phyloP scores from a whole-genome alignment of 1,140 invertebrate genomes.

The Drosophila setifemur region DNA sequence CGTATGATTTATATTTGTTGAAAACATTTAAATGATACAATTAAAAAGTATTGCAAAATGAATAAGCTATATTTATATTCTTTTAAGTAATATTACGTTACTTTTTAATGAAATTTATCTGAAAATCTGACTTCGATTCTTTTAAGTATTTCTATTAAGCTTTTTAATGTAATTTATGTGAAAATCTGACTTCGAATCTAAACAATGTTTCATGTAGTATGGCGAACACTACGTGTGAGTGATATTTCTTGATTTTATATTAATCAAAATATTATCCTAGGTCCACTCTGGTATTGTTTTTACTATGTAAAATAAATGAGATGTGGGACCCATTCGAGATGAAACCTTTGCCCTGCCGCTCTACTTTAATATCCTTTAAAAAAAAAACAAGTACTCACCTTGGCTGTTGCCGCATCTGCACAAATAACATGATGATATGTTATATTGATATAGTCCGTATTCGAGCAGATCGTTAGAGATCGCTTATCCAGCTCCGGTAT shows the following conservation, averaged over 20 bases:
- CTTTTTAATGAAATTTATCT: no score
- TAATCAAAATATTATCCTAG: background rate
- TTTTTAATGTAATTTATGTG: no score
- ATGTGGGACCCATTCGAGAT: background rate
- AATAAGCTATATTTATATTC: no score
- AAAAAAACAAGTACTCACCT: conserved; percentile 85
- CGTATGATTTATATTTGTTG: no score
- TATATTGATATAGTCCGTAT: conserved; percentile 99
- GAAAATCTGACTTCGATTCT: no score
- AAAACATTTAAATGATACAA: no score
- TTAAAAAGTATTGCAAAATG: no score
- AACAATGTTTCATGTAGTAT: background rate
- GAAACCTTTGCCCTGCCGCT: no score
- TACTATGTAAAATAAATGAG: background rate
- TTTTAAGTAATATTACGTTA: no score
- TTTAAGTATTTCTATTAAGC: no score
- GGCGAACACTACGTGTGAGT: background rate
- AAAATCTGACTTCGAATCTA: no score
- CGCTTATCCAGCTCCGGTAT: conserved; percentile 93
- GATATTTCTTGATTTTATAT: background rate
- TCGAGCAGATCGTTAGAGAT: conserved; percentile 98
- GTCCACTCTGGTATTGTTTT: background rate
- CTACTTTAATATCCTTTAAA: no score
- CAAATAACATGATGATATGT: conserved; percentile 99
- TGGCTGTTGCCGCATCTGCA: conserved; percentile 94